A percentile compares a stretch with the other conserved stretches of the same genome.
Evolutionary conservation across 2,797 vertebrate genomes (phyloP).

Genomic region (Myotis findleyi): DNA sequence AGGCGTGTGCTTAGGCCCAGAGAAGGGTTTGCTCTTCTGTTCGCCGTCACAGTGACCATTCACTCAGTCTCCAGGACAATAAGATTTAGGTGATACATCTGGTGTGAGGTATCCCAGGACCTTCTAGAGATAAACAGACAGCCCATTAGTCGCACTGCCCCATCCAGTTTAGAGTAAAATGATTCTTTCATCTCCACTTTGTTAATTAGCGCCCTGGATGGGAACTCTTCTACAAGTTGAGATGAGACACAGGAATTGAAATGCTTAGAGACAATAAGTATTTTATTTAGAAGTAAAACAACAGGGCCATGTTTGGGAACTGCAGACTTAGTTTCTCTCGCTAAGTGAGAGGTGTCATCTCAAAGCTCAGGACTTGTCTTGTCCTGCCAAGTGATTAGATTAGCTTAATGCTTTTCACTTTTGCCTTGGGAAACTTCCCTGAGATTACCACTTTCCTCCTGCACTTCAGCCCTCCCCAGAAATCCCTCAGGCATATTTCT

Average conservation of each 20-base stretch:
- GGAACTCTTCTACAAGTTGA: constrained; percentile 49
- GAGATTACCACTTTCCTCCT: background rate
- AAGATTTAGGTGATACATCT: background rate
- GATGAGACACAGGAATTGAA: constrained; percentile 33
- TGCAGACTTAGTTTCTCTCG: constrained; percentile 4
- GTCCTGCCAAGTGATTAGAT: background rate
- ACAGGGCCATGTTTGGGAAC: background rate
- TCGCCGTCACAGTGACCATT: background rate
- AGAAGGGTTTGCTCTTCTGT: background rate
- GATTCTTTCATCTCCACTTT: constrained; percentile 48
- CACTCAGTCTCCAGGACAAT: background rate
- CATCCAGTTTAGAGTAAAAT: constrained; percentile 16
- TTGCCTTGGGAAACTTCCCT: background rate
- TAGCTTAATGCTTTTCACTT: background rate
- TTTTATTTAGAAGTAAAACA: constrained; percentile 64
- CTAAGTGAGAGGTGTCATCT: background rate
- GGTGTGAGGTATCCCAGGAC: background rate
- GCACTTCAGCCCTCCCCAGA: background rate
- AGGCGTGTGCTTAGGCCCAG: background rate
- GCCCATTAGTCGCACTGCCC: background rate
- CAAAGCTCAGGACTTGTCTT: background rate
- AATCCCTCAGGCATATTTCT: background rate
- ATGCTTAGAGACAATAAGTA: background rate
- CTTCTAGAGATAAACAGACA: background rate
- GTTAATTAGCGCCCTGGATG: constrained; percentile 6